phyloP scores from a whole-genome alignment of 2,113 vertebrate species.

The Osmerus eperlanus region DNA sequence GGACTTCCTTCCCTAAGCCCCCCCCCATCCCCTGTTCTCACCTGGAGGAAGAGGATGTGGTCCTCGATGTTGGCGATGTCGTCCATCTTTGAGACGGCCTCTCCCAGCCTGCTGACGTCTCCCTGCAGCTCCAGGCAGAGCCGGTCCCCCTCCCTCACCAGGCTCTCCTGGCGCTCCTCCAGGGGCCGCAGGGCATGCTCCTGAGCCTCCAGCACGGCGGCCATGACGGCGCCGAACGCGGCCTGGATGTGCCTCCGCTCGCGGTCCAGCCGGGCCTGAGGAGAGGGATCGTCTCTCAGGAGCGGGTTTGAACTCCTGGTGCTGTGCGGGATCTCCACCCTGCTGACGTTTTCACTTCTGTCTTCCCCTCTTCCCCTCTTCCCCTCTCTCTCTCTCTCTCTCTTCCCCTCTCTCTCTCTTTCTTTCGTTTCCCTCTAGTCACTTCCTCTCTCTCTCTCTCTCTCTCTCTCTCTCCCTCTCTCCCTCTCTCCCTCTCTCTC shows the following conservation, averaged over 20 bases:
- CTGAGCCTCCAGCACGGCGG: constrained; percentile 31
- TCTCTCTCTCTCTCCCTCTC: no score
- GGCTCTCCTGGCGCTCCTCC: neutral
- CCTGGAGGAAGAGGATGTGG: constrained; percentile 64
- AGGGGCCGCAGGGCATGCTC: constrained; percentile 28
- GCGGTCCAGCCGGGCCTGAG: constrained; percentile 26
- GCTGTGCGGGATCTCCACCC: no score
- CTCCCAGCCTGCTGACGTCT: constrained; percentile 35
- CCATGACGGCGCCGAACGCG: constrained; percentile 13
- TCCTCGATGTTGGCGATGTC: constrained; percentile 39
- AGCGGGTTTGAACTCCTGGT: neutral
- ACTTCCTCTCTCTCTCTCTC: no score
- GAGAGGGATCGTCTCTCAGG: neutral
- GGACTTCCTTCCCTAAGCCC: no score
- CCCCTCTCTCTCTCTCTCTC: no score
- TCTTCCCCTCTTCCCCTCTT: no score
- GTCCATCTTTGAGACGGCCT: constrained; percentile 28
- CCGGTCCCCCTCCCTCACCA: constrained; percentile 29
- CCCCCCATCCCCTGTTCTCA: constrained; percentile 13
- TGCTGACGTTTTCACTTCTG: no score
- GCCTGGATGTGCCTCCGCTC: constrained; percentile 40
- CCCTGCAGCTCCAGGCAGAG: constrained; percentile 15
- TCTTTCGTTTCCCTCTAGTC: no score
- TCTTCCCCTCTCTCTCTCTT: no score
- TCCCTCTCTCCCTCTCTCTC: no score